phyloP scores from a whole-genome alignment of 2,888 invertebrate genomes.

The Falcaria lacertinaria region DNA sequence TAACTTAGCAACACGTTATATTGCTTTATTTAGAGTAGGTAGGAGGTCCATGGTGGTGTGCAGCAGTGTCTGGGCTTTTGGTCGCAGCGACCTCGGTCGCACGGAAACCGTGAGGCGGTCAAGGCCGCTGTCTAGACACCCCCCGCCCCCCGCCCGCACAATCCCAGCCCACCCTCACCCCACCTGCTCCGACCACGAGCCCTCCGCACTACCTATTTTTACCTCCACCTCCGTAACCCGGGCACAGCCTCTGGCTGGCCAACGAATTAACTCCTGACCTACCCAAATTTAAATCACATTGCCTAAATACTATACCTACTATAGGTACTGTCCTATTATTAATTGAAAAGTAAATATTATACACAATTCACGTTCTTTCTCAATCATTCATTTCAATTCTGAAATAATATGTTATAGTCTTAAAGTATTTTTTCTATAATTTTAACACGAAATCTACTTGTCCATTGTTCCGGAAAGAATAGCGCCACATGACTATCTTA shows the following conservation, averaged over 20 bases:
- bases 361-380: too few species aligned
- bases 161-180: slow-evolving; percentile 23
- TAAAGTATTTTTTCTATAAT: not conserved
- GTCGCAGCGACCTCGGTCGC: slow-evolving; percentile 64
- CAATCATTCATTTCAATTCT: not conserved
- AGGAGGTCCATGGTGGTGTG: slow-evolving; percentile 12
- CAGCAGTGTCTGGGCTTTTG: slow-evolving; percentile 64
- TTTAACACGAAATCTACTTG: too few species aligned
- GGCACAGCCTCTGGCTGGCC: slow-evolving; percentile 36
- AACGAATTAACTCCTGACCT: slow-evolving; percentile 45
- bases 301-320: not conserved
- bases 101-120: slow-evolving; percentile 74
- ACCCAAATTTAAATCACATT: slow-evolving; percentile 22
- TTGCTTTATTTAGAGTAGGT: slow-evolving; percentile 12
- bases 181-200: slow-evolving; percentile 25
- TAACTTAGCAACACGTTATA: too few species aligned
- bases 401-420: not conserved
- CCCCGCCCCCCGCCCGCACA: slow-evolving; percentile 39
- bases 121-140: slow-evolving; percentile 75
- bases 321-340: too few species aligned
- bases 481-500: too few species aligned
- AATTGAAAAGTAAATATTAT: too few species aligned
- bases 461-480: too few species aligned
- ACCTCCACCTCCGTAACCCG: slow-evolving; percentile 51
- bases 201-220: slow-evolving; percentile 52